A percentile compares a stretch with the other conserved stretches of the same genome.
These are phyloP conservation scores for Caerostris extrusa DNA, from an alignment of 1,140 invertebrate genomes.

Conservation along the genomic window DNA sequence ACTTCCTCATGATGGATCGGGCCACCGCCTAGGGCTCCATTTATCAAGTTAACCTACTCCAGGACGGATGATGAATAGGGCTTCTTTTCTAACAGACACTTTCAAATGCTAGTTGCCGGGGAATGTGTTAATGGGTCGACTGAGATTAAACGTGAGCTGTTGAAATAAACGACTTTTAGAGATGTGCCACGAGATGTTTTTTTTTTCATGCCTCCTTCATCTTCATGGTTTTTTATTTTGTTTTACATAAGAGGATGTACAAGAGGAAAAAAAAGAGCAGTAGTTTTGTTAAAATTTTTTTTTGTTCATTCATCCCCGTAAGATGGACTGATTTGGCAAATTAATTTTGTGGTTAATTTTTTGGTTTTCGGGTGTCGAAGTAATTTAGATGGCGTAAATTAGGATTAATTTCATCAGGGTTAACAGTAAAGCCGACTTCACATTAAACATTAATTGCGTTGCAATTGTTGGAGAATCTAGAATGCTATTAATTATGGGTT, in stretches of 20 bases:
- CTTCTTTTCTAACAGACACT: neutral
- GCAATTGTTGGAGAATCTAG: too few relatives aligned
- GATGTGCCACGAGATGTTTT: neutral
- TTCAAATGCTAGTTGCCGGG: neutral
- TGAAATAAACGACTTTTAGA: conserved; percentile 8
- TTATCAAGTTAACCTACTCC: conserved; percentile 19
- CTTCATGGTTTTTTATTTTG: too few relatives aligned
- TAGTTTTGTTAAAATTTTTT: neutral
- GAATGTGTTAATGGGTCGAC: neutral
- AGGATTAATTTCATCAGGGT: too few relatives aligned
- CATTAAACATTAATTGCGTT: too few relatives aligned
- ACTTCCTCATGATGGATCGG: neutral
- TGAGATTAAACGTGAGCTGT: conserved; percentile 1
- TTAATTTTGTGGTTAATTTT: too few relatives aligned
- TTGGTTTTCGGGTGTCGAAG: too few relatives aligned
- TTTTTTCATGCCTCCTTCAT: too few relatives aligned
- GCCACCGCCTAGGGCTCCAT: neutral
- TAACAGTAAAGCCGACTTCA: too few relatives aligned
- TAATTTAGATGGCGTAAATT: too few relatives aligned
- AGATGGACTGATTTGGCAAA: neutral
- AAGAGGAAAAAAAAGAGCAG: neutral
- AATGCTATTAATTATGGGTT: too few relatives aligned
- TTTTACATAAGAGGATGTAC: neutral
- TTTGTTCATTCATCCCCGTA: neutral
- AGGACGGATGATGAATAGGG: neutral